A percentile compares a stretch with the other conserved stretches of the same genome.
phyloP scores from a whole-genome alignment of 2,888 invertebrate genomes.

The Ceramica pisi region DNA sequence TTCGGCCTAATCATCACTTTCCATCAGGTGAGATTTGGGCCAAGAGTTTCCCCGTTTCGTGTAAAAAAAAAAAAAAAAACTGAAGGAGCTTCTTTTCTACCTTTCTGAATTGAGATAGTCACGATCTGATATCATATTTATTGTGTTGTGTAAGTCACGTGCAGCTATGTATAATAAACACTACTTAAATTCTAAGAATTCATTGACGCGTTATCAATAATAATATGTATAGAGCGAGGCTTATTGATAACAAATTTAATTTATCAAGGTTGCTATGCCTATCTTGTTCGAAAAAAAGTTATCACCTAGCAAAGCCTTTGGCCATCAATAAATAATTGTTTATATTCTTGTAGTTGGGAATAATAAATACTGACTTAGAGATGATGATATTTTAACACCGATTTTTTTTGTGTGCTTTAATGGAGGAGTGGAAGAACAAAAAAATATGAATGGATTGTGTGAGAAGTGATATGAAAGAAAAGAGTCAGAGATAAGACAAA shows the following conservation, averaged over 20 bases:
- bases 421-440: too few species aligned
- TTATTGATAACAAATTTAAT: slow-evolving; percentile 28
- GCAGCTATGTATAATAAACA: slow-evolving; percentile 23
- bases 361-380: neutral
- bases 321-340: neutral
- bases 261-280: slow-evolving; percentile 26
- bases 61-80: too few species aligned
- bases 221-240: slow-evolving; percentile 19
- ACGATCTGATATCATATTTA: neutral
- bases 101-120: neutral
- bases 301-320: neutral
- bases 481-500: too few species aligned
- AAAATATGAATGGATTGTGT: too few species aligned
- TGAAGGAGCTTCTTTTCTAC: neutral
- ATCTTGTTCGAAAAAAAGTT: neutral
- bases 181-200: slow-evolving; percentile 39
- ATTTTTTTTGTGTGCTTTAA: neutral
- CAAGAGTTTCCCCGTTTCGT: too few species aligned
- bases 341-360: neutral
- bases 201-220: slow-evolving; percentile 42
- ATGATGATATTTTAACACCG: neutral
- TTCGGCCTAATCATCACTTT: too few species aligned
- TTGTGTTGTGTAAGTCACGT: neutral
- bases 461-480: too few species aligned
- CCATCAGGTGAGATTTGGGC: too few species aligned